Base-by-base conservation (phyloP, 2,888 invertebrate species). In the Melieria picta region DNA sequence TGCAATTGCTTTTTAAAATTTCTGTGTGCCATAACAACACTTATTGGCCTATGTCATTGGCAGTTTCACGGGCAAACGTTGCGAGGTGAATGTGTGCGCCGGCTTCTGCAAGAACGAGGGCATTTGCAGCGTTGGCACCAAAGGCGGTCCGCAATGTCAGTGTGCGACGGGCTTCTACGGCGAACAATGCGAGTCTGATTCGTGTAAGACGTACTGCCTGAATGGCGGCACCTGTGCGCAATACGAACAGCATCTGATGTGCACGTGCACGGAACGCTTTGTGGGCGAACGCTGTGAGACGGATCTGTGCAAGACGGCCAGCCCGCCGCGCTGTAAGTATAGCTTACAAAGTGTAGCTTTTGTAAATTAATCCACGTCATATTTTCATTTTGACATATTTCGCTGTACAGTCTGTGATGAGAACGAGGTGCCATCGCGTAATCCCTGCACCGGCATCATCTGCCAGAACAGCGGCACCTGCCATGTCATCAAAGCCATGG, bases 401-500 rank as follows among this genome's bases (percentile, higher is more conserved):
- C 11, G 56, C n/a, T 58, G 57, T 61, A 11, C 66, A 83, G 82
- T 83, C 72, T 86, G 86, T 72, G 85, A 86, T 73, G 78, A 78
- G 42, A 77, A 81, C 0, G 79, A 82, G 71, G 71, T 85, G 50
- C 84, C 86, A 3, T 75, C 80, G 7, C 78, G 82, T 5, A 82
- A 83, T 77, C 85, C 85, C 43, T 89, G 88, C 76, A 84, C 85
- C 1, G 84, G 84, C 11, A 81, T 86, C 56, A 83, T 83, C 61
- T 90, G 91, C 79, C 84, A 88, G 62, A 90, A 91, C 80, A 88
- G 89, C 9, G 91, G 91, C 7, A 86, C 84, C 0, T 91, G 91
- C 77, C 85, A 88, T 11, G 81, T 87, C 48, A 85, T 88, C 58
- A 85, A 87, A 56, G 87, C 85, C 16, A 82, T 84, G 57, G 84